Percentiles rank a stretch among this genome's conserved stretches.
These are phyloP conservation scores for Thymelicus lineola DNA, from an alignment of 2,888 invertebrate species.

Conservation along the genomic window DNA sequence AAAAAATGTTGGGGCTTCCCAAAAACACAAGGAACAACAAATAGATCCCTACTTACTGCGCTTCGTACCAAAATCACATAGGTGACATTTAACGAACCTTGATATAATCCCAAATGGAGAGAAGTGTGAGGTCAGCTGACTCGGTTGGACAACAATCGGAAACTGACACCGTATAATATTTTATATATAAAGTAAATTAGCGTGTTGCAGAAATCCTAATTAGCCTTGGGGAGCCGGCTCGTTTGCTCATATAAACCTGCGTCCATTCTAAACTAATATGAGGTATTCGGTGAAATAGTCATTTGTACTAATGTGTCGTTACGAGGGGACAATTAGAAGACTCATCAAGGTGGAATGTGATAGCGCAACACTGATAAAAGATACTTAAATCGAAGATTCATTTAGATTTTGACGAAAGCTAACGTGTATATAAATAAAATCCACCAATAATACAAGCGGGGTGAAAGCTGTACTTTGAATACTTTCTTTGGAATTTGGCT, in stretches of 20 bases:
- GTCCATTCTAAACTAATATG: conserved; percentile 7
- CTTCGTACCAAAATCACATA: background rate
- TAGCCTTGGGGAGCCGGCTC: conserved; percentile 55
- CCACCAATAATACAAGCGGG: too few species aligned
- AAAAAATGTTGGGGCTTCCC: background rate
- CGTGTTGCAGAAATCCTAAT: conserved; percentile 56
- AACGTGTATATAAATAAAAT: too few species aligned
- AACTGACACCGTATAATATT: conserved; percentile 54
- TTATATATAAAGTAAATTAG: conserved; percentile 57
- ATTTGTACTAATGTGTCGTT: conserved; percentile 40
- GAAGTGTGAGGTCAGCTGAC: conserved; percentile 21
- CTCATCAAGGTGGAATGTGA: background rate
- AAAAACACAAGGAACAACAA: background rate
- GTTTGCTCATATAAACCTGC: conserved; percentile 40
- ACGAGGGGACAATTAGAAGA: conserved; percentile 5
- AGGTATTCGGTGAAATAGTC: conserved; percentile 22
- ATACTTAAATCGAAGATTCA: too few species aligned
- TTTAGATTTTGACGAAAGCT: too few species aligned
- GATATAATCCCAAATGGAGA: background rate
- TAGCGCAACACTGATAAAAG: background rate
- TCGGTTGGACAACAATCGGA: conserved; percentile 45
- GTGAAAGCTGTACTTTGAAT: too few species aligned
- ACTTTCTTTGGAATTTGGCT: too few species aligned
- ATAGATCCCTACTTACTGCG: background rate
- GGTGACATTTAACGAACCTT: conserved; percentile 29